phyloP scores from a whole-genome alignment of 1,140 invertebrate genomes.

The Hesperophylax magnus region DNA sequence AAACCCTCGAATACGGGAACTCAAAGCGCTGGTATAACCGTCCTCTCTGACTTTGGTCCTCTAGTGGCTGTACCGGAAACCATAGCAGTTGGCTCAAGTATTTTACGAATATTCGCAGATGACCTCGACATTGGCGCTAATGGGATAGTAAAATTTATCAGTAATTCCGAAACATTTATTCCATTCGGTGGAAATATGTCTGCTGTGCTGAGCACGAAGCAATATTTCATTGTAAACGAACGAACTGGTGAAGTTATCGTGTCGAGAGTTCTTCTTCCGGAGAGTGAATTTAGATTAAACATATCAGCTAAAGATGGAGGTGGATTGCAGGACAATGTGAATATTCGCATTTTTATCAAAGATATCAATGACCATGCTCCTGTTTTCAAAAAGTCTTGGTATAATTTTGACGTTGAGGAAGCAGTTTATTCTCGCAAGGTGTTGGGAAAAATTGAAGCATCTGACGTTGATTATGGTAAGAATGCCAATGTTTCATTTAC shows the following conservation, averaged over 20 bases:
- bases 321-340: constrained; percentile 78
- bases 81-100: constrained; percentile 78
- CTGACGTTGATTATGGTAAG: constrained; percentile 81
- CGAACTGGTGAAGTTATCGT: constrained; percentile 82
- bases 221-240: constrained; percentile 83
- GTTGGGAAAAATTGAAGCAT: constrained; percentile 82
- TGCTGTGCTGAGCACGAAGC: constrained; percentile 69
- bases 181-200: constrained; percentile 70
- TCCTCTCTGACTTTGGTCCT: constrained; percentile 66
- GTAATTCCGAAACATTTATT: constrained; percentile 76
- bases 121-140: constrained; percentile 87
- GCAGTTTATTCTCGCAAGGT: constrained; percentile 79
- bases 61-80: constrained; percentile 84
- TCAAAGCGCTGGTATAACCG: constrained; percentile 70
- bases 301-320: constrained; percentile 84
- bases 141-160: constrained; percentile 82
- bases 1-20: constrained; percentile 63
- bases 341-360: constrained; percentile 77
- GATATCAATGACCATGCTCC: constrained; percentile 92
- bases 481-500: constrained; percentile 84
- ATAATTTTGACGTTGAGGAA: constrained; percentile 87
- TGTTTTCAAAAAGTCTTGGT: constrained; percentile 84
- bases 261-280: constrained; percentile 80
- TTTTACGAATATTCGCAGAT: constrained; percentile 84
- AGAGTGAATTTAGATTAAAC: constrained; percentile 84